Percentiles rank a stretch among this genome's conserved stretches.
Conservation (phyloP, 92 coral and sea anemone species). For the Meandrina meandrites region DNA sequence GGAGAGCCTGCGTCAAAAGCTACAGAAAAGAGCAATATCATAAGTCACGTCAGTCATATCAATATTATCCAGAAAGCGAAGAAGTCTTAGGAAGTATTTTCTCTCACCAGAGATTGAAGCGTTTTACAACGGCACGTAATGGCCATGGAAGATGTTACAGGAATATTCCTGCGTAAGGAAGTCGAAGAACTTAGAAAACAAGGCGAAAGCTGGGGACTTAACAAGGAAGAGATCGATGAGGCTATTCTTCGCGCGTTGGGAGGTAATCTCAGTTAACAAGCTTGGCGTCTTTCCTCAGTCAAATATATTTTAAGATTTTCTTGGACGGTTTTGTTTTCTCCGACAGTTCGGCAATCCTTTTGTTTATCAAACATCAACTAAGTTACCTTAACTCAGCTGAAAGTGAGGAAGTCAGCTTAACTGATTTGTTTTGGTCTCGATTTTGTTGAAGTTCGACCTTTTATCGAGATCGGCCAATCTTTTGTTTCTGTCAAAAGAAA, state of each 20-base stretch:
- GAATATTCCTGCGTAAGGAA: conserved; percentile 59
- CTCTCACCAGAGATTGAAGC: not conserved
- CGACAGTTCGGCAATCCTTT: not conserved
- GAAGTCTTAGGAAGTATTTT: not conserved
- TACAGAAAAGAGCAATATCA: not conserved
- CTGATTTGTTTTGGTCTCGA: not conserved
- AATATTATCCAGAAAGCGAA: not conserved
- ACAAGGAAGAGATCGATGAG: conserved; percentile 73
- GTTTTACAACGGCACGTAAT: not conserved
- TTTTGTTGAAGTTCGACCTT: no score
- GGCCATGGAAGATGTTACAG: conserved; percentile 32
- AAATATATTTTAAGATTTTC: not conserved
- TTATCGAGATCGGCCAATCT: not conserved
- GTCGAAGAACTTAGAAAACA: conserved; percentile 75
- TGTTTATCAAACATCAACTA: not conserved
- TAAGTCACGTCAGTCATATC: no score
- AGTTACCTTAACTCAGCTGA: not conserved
- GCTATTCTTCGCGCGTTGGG: conserved; percentile 76
- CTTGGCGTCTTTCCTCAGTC: not conserved
- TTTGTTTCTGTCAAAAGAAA: not conserved
- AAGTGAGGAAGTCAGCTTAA: not conserved
- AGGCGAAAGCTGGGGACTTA: conserved; percentile 77
- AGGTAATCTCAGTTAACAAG: conserved; percentile 52
- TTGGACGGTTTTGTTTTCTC: not conserved
- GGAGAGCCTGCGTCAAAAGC: not conserved